phyloP scores from a whole-genome alignment of 2,888 invertebrate genomes.

The Leptothorax acervorum region DNA sequence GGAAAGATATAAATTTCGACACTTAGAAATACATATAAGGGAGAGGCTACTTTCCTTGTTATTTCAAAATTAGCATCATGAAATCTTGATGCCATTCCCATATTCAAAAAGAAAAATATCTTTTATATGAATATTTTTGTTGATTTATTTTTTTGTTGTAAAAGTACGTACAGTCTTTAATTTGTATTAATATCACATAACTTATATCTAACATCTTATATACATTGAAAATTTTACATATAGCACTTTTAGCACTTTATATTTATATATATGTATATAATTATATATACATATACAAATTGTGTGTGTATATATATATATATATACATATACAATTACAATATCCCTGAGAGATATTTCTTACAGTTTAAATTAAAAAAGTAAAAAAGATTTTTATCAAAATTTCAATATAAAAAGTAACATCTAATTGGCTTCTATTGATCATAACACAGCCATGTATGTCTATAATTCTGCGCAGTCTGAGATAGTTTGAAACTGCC shows the following conservation, averaged over 20 bases:
- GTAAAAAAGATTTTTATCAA: slow-evolving; percentile 6
- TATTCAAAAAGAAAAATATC: neutral
- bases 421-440: neutral
- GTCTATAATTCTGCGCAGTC: slow-evolving; percentile 6
- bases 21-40: neutral
- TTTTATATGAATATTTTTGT: neutral
- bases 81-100: neutral
- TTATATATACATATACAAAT: neutral
- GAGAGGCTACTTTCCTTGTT: neutral
- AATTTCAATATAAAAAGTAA: neutral
- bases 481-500: neutral
- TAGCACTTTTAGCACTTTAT: neutral
- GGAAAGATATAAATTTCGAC: slow-evolving; percentile 3
- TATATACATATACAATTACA: neutral
- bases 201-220: neutral
- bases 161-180: neutral
- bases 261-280: neutral
- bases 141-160: neutral
- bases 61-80: neutral
- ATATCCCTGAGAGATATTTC: slow-evolving; percentile 17
- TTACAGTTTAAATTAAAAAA: slow-evolving; percentile 5
- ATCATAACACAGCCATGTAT: neutral
- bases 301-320: neutral
- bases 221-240: neutral
- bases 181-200: neutral